These are phyloP conservation scores for Semotilus atromaculatus DNA, from an alignment of 2,797 vertebrate species.

Conservation along the genomic window DNA sequence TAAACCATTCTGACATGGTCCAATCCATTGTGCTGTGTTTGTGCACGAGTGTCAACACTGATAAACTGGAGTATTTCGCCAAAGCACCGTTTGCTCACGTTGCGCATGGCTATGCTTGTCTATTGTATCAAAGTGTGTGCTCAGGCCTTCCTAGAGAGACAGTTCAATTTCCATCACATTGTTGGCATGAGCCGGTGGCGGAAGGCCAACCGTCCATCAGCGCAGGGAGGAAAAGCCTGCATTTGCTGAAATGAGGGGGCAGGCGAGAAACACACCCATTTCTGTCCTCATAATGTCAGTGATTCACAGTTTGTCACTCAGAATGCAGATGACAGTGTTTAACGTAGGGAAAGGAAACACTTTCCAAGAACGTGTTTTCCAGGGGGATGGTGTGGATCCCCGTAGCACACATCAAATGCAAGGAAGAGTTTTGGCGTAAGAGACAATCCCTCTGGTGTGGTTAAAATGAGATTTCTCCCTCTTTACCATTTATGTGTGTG, in stretches of 20 bases:
- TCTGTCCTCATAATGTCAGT: conserved; percentile 44
- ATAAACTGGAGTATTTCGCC: conserved; percentile 24
- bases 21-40: conserved; percentile 42
- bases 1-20: conserved; percentile 48
- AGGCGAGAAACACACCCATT: conserved; percentile 37
- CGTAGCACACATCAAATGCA: conserved; percentile 52
- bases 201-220: conserved; percentile 52
- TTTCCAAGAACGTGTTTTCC: conserved; percentile 46
- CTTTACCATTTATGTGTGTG: conserved; percentile 24
- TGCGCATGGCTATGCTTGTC: conserved; percentile 62
- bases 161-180: conserved; percentile 49
- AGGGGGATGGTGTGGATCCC: conserved; percentile 28
- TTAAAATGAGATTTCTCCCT: conserved; percentile 2
- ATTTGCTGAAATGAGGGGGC: conserved; percentile 47
- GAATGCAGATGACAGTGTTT: conserved; percentile 37
- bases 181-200: conserved; percentile 49
- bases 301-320: conserved; percentile 26
- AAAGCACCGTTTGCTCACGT: conserved; percentile 45
- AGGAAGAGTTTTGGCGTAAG: conserved; percentile 18
- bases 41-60: conserved; percentile 32
- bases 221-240: conserved; percentile 25
- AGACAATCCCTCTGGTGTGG: conserved; percentile 37
- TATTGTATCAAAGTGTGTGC: conserved; percentile 65
- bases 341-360: neutral
- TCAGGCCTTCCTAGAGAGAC: conserved; percentile 47